These are phyloP conservation scores for Bradypus variegatus DNA, from an alignment of 2,797 vertebrate species.

Conservation along the genomic window DNA sequence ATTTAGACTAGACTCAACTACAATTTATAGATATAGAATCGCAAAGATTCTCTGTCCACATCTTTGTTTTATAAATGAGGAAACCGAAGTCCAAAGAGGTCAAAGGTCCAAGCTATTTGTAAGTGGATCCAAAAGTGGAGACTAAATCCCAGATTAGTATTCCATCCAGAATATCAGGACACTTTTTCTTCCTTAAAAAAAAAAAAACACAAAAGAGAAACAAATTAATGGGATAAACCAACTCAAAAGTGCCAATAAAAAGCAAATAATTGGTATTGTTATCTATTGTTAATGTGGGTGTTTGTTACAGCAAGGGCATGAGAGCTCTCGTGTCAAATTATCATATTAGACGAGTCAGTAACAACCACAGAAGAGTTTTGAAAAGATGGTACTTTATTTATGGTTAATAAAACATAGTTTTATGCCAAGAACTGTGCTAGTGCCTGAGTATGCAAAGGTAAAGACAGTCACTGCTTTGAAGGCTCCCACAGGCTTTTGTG, in stretches of 20 bases:
- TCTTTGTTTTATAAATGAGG: neutral
- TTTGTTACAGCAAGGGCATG: neutral
- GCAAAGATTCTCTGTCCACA: neutral
- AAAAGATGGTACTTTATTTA: neutral
- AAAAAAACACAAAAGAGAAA: neutral
- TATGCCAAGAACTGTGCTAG: neutral
- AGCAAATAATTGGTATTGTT: neutral
- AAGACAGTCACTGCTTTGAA: neutral
- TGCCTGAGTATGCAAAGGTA: neutral
- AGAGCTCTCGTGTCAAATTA: neutral
- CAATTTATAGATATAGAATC: neutral
- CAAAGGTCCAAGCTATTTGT: neutral
- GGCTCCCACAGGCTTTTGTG: neutral
- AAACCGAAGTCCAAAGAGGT: neutral
- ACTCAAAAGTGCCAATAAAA: neutral
- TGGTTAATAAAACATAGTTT: constrained; percentile 24
- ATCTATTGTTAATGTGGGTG: neutral
- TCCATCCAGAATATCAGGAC: neutral
- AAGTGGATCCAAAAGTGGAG: neutral
- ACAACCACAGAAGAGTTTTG: neutral
- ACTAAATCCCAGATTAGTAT: neutral
- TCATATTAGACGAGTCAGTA: neutral
- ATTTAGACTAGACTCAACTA: too few species aligned
- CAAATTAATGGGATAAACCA: neutral
- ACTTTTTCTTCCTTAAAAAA: neutral